Base-by-base conservation (phyloP, 37 sponge, comb jelly and placozoan genomes). In the Aphrocallistes beatrix region DNA sequence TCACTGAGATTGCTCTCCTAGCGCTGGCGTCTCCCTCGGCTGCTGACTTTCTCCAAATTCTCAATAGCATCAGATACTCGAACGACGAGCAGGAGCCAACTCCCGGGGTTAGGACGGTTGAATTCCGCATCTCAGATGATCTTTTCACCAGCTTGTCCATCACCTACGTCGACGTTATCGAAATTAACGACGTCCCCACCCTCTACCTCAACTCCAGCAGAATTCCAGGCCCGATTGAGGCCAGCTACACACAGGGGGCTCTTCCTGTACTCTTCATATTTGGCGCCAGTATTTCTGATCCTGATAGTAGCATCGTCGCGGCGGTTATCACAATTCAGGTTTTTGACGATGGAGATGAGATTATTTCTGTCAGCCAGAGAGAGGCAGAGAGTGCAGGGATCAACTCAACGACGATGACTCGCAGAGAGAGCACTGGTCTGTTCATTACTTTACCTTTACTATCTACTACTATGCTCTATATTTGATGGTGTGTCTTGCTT, bases 181-280 rank as follows among this genome's bases (percentile, higher is more conserved):
- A 60, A 13, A 30, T 60, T 60, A 60, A 60, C 34, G 75, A 60
- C 34, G n/a, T 60, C 8, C 75, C 75, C 6, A 1, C n/a, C n/a
- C 75, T 60, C 25, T 60, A 25, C 75, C 75, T 60, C 17, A 60
- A 30, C 75, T 60, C 75, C 34, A 30, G 28, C 3, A 3, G 8
- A 30, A 1, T 60, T 19, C 25, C 75, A 60, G 75, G n/a, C 34
- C 25, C 75, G 6, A 28, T 60, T 13, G 3, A 32, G 6, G 75
- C 75, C 34, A 60, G 75, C 34, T 60, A 60, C 75, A 60, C 75
- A 13, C 75, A 60, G 34, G 75, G 75, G 3, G 75, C 75, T 13
- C 75, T 60, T 19, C 75, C 75, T 13, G 75, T 60, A 3, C 75
- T 60, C 28, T 60, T 60, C 75, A 60, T 60, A 60, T 60, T 60